Base-by-base conservation (phyloP, 1,140 invertebrate species). In the Temnothorax nylanderi region DNA sequence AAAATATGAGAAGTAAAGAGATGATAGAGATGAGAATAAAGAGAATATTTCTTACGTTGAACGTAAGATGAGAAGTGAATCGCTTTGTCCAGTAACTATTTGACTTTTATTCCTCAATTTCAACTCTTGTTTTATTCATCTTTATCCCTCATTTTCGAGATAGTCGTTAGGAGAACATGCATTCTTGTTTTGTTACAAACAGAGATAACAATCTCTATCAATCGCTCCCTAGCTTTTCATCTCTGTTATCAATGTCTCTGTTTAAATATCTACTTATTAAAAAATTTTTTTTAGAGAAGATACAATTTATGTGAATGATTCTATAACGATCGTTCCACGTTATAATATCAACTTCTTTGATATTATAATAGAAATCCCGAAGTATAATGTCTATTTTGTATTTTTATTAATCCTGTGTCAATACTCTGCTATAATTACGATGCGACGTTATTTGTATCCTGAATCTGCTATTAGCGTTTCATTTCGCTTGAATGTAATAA, bases 71-170 rank as follows among this genome's bases (percentile, higher is more conserved):
- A 85, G 78, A 72, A 85, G 32, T 71, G 49, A 65, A 56, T 69
- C 67, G 88, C 85, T 92, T 92, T 92, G 91, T 90, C 90, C 91
- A 47, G 72, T 87, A 51, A 90, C 86, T 26, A 75, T 60, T 76
- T 76, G 58, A 76, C 16, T 60, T 76, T 76, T 60, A 76, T 60
- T 76, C n/a, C 72, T 76, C 37, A 76, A 76, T 76, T 76, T 76
- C 21, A 60, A 76, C 37, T 76, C n/a, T 32, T 41, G 21, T 8
- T 76, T 76, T 60, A 41, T 76, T 76, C 54, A 60, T 26, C 11
- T 76, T 60, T 37, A 54, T n/a, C 32, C 4, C 32, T 74, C 49
- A 74, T n/a, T 74, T 56, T 60, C 8, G 7, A 76, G 21, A 26
- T 58, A 16, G n/a, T 16, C 5, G n/a, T 44, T 44, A 8, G 2